A percentile compares a stretch with the other conserved stretches of the same genome.
Evolutionary conservation across 2,113 vertebrate species (phyloP).

Genomic region (Pandion haliaetus): DNA sequence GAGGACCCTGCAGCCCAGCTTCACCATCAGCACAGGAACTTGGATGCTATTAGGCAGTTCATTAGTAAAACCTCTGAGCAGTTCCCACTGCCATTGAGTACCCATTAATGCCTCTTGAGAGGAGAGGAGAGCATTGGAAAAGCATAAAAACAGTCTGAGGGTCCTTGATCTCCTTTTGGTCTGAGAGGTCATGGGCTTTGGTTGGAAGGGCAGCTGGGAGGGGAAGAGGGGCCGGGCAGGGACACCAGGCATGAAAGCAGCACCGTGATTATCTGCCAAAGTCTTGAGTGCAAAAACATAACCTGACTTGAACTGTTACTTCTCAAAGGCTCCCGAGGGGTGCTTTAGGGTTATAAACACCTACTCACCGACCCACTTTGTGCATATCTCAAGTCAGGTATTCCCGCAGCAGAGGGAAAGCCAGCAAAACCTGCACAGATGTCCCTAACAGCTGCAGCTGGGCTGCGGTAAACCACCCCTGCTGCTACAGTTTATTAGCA

Average conservation of each 20-base stretch:
- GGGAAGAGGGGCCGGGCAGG: neutral
- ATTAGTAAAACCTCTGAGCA: conserved; percentile 51
- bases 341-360: conserved; percentile 4
- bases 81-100: conserved; percentile 7
- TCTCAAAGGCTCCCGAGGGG: neutral
- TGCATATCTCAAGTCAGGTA: neutral
- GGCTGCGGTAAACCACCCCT: neutral
- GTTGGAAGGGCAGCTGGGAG: neutral
- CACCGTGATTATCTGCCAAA: rapidly evolving
- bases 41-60: conserved; percentile 58
- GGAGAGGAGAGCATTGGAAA: conserved; percentile 31
- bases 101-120: conserved; percentile 55
- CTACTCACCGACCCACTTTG: neutral
- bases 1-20: neutral
- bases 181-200: neutral
- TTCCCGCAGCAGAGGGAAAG: neutral
- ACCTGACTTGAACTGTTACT: neutral
- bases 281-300: neutral
- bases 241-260: neutral
- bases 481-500: conserved; percentile 26
- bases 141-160: conserved; percentile 40
- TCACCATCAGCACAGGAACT: neutral
- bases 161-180: conserved; percentile 35
- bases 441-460: neutral
- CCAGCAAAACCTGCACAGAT: neutral